phyloP scores from a whole-genome alignment of 2,113 vertebrate genomes.

The Amblyopsis rosae region DNA sequence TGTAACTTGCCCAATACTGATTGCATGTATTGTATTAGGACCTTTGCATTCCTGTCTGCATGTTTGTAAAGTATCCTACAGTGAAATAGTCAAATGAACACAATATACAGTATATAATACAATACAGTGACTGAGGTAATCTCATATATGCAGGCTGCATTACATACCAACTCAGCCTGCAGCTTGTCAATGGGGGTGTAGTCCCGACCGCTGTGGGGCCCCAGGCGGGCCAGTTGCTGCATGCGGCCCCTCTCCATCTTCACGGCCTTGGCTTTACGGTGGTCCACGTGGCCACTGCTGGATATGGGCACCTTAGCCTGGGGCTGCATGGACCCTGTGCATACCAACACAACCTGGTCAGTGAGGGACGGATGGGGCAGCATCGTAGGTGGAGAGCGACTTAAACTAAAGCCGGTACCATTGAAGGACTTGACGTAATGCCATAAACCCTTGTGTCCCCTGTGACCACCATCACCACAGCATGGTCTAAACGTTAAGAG shows the following conservation, averaged over 20 bases:
- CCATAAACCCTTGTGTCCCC: background rate
- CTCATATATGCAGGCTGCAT: background rate
- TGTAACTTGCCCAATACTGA: no score
- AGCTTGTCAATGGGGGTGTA: conserved; percentile 80
- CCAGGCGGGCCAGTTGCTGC: conserved; percentile 82
- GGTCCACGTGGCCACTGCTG: conserved; percentile 68
- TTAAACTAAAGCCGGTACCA: no score
- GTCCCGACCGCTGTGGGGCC: conserved; percentile 77
- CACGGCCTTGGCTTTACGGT: conserved; percentile 86
- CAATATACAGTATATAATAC: no score
- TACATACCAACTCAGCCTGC: conserved; percentile 87
- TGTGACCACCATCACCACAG: background rate
- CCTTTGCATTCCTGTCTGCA: background rate
- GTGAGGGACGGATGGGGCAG: conserved; percentile 65
- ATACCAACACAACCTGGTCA: conserved; percentile 68
- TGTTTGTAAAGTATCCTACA: background rate
- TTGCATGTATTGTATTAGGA: no score
- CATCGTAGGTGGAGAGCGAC: conserved; percentile 44
- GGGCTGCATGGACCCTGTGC: conserved; percentile 78
- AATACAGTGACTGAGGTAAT: background rate
- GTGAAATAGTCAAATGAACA: background rate
- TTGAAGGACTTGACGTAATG: no score
- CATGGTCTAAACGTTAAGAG: background rate
- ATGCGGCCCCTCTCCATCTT: conserved; percentile 81
- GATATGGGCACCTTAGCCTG: conserved; percentile 81